These are phyloP conservation scores for Willisornis vidua DNA, from an alignment of 2,113 vertebrate genomes.

Conservation along the genomic window DNA sequence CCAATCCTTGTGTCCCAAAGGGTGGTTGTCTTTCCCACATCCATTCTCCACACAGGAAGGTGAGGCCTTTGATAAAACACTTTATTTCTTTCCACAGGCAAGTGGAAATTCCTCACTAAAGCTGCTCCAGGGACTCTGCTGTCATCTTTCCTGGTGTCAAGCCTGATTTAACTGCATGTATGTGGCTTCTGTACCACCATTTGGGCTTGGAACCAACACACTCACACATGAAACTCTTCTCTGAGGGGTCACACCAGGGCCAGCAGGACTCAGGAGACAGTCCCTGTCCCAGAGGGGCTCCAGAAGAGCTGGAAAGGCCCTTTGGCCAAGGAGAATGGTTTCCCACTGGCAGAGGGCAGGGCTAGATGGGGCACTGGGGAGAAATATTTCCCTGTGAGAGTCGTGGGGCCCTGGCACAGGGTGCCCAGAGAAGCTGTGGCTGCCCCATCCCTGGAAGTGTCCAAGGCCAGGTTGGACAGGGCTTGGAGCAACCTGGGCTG, in stretches of 20 bases:
- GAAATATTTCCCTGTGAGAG: no score
- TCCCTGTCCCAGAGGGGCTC: neutral
- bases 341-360: no score
- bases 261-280: neutral
- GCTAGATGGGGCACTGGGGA: no score
- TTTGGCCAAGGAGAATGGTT: no score
- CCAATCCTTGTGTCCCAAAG: neutral
- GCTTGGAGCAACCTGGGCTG: no score
- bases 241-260: neutral
- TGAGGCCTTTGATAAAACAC: neutral
- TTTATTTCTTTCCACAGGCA: neutral
- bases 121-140: neutral
- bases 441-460: no score
- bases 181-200: neutral
- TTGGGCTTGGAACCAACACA: neutral
- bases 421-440: no score
- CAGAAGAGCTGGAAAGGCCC: no score
- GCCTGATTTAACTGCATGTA: neutral
- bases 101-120: neutral
- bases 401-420: no score
- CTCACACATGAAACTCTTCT: neutral
- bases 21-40: neutral
- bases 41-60: neutral
- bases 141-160: neutral
- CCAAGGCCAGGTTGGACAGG: no score